Base-by-base conservation (phyloP, 2,888 invertebrate genomes). In the Morinoia aosen region DNA sequence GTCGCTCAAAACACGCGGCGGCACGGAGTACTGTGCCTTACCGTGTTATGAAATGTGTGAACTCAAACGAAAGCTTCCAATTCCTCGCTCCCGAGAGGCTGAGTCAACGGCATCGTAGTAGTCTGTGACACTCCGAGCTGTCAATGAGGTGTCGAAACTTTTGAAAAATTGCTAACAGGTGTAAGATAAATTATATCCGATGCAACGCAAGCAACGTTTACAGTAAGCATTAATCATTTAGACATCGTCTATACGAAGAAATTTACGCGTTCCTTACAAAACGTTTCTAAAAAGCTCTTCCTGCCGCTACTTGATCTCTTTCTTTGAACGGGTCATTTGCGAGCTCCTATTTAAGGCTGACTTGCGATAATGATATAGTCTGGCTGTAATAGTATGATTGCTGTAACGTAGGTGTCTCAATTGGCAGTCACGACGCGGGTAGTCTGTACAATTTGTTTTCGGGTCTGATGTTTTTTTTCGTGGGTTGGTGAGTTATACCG, bases 341-440 rank as follows among this genome's bases (percentile, higher is more conserved):
- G 19, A 76, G 76, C 76, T 76, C 25, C 76, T 76, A 25, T 61
- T 61, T 61, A 61, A 16, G 76, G 76, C 76, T 8, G 33, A 33
- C 76, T 33, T 76, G 76, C 25, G 76, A 76, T 76, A 33, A 76
- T 76, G 25, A 33, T 33, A 76, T 33, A 76, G 76, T 76, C 25
- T 76, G 76, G 76, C 76, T 76, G 76, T 76, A 76, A 76, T 76
- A 33, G 76, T 76, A 76, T 33, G 76, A 76, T 76, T 76, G 76
- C 76, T 76, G 76, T 76, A 76, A 76, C 76, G 33, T 76, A 76
- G 76, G 76, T 76, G 76, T 76, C 76, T 76, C 76, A 76, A 76
- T 76, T 76, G 76, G 25, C 76, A 76, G 76, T 76, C 76, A 76
- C 76, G 76, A 76, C 25, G 33, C 76, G 19, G 76, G 76, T 33